These are phyloP conservation scores for Synanthedon formicaeformis DNA, from an alignment of 2,888 invertebrate genomes.

Conservation along the genomic window DNA sequence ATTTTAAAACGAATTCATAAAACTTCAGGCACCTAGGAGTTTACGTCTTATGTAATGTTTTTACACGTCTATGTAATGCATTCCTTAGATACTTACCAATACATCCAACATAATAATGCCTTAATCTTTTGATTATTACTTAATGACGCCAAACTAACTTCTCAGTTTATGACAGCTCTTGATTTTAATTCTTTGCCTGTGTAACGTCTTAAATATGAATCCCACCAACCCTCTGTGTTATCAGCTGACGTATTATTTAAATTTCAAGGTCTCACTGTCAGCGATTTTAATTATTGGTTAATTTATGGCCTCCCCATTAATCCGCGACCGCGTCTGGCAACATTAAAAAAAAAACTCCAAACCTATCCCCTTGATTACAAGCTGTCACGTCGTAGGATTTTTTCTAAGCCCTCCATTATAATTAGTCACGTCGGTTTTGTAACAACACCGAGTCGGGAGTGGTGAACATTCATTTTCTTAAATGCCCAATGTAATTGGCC, in stretches of 20 bases:
- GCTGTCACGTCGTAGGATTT: conserved; percentile 68
- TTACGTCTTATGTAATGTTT: too few relatives aligned
- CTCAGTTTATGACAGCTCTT: too few relatives aligned
- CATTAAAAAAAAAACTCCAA: conserved; percentile 33
- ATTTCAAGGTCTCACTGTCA: not conserved
- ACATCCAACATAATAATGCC: too few relatives aligned
- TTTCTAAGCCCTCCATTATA: conserved; percentile 63
- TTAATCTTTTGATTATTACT: too few relatives aligned
- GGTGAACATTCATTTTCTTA: conserved; percentile 61
- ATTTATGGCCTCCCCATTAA: conserved; percentile 61
- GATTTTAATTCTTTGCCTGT: too few relatives aligned
- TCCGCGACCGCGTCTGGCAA: conserved; percentile 43
- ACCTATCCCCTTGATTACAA: conserved; percentile 67
- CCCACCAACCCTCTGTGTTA: too few relatives aligned
- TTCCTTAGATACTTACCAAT: too few relatives aligned
- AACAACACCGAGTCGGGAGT: conserved; percentile 20
- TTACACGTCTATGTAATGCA: too few relatives aligned
- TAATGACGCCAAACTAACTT: too few relatives aligned
- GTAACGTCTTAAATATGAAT: too few relatives aligned
- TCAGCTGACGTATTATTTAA: not conserved
- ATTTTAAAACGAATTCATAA: too few relatives aligned
- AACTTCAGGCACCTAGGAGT: too few relatives aligned
- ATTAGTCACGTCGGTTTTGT: conserved; percentile 56
- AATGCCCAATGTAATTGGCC: conserved; percentile 60
- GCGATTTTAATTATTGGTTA: conserved; percentile 53